These are phyloP conservation scores for Mesoligia furuncula DNA, from an alignment of 2,888 invertebrate species.

Conservation along the genomic window DNA sequence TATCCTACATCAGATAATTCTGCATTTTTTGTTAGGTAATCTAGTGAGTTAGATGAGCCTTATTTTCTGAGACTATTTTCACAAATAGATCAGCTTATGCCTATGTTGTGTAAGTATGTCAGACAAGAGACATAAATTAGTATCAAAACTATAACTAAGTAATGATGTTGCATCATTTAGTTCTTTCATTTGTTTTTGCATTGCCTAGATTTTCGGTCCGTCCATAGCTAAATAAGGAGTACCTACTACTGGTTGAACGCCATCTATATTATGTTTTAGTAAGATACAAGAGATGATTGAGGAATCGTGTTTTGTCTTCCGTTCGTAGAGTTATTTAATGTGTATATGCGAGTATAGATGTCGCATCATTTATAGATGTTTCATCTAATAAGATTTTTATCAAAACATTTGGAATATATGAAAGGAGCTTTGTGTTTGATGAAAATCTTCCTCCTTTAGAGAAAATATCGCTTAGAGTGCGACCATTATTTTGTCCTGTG, in stretches of 20 bases:
- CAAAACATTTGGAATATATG: background rate
- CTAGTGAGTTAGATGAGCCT: background rate
- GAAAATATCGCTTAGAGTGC: too few species aligned
- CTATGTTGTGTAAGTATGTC: background rate
- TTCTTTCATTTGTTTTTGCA: background rate
- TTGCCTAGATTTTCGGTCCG: background rate
- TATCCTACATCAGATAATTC: background rate
- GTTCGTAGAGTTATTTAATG: background rate
- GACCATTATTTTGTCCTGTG: too few species aligned
- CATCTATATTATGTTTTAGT: constrained; percentile 9
- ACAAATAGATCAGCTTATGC: background rate
- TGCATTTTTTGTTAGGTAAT: background rate
- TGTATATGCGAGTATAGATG: constrained; percentile 11
- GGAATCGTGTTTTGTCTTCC: background rate
- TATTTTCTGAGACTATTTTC: background rate
- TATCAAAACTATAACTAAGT: background rate
- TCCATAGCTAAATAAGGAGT: background rate
- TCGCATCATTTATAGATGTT: background rate
- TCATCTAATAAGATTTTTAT: background rate
- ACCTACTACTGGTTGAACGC: constrained; percentile 1
- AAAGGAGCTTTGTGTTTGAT: too few species aligned
- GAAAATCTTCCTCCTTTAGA: too few species aligned
- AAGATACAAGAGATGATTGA: too few species aligned
- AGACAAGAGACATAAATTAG: background rate
- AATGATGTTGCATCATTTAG: background rate